phyloP scores from a whole-genome alignment of 2,888 invertebrate species.

The Pollenia amentaria region DNA sequence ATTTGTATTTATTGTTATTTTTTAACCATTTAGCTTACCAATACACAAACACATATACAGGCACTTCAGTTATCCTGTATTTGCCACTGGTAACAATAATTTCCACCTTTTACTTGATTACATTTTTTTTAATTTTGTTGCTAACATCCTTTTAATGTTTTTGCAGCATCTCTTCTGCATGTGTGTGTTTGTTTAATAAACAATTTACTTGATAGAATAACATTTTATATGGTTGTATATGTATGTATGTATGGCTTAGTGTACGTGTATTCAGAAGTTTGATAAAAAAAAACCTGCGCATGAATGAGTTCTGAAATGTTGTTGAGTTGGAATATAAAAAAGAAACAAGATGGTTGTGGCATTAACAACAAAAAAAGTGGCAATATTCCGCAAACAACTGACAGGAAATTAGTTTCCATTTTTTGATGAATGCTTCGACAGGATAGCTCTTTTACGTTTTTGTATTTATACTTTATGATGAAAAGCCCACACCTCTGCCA shows the following conservation, averaged over 20 bases:
- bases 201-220: slow-evolving; percentile 80
- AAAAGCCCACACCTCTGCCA: not conserved
- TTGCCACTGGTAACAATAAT: slow-evolving; percentile 60
- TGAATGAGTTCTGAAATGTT: slow-evolving; percentile 77
- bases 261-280: slow-evolving; percentile 35
- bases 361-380: slow-evolving; percentile 66
- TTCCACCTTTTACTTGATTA: slow-evolving; percentile 65
- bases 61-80: slow-evolving; percentile 40
- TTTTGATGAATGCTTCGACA: slow-evolving; percentile 84
- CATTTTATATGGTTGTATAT: slow-evolving; percentile 77
- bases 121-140: slow-evolving; percentile 14
- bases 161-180: not conserved
- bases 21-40: slow-evolving; percentile 30
- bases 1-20: slow-evolving; percentile 51
- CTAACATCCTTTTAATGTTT: slow-evolving; percentile 28
- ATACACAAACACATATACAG: not conserved
- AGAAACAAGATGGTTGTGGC: slow-evolving; percentile 74
- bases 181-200: slow-evolving; percentile 60
- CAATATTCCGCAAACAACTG: slow-evolving; percentile 81
- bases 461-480: slow-evolving; percentile 55
- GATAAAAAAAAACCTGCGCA: slow-evolving; percentile 74
- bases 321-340: slow-evolving; percentile 77
- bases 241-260: not conserved
- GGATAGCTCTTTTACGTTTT: slow-evolving; percentile 77
- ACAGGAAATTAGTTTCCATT: slow-evolving; percentile 84